These are phyloP conservation scores for Alaudala cheleensis DNA, from an alignment of 2,113 vertebrate species.

Conservation along the genomic window DNA sequence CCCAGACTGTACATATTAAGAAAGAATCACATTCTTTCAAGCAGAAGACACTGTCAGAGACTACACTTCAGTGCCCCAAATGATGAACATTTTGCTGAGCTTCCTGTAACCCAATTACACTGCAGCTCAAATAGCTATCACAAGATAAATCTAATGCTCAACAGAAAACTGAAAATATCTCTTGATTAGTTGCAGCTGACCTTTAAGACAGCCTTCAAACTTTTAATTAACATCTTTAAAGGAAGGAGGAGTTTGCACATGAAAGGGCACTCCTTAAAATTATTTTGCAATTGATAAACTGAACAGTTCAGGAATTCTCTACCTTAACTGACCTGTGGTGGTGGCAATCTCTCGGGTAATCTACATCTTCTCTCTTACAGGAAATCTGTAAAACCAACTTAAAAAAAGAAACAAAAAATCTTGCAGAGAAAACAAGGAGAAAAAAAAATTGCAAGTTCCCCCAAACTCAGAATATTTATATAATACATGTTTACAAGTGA, in stretches of 20 bases:
- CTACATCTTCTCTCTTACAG: neutral
- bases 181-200: neutral
- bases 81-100: neutral
- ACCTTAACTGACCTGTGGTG: neutral
- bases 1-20: neutral
- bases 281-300: neutral
- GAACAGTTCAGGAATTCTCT: neutral
- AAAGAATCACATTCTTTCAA: neutral
- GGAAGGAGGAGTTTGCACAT: neutral
- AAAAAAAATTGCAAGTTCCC: neutral
- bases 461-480: neutral
- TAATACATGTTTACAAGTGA: neutral
- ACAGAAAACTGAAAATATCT: neutral
- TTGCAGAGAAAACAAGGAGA: neutral
- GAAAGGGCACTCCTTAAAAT: neutral
- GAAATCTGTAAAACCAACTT: neutral
- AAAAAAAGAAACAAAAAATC: neutral
- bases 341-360: neutral
- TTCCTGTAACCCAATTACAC: neutral
- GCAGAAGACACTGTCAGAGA: neutral
- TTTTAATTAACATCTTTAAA: neutral
- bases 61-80: constrained; percentile 11
- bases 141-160: neutral
- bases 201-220: neutral
- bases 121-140: neutral